Base-by-base conservation (phyloP, 2,888 invertebrate species). In the Pristionchus mayeri region DNA sequence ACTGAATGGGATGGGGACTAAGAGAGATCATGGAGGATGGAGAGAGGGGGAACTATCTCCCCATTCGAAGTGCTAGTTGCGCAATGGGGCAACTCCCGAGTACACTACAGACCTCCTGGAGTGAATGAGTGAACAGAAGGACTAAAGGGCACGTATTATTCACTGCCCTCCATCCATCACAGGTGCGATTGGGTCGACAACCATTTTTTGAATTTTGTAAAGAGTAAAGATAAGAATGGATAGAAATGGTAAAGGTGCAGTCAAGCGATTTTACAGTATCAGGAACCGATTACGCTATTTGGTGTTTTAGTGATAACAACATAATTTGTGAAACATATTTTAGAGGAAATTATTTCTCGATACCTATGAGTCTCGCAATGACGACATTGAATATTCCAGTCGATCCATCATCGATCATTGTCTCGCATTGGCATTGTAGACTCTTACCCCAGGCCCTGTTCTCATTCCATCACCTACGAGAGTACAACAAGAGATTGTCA, bases 41-140 rank as follows among this genome's bases (percentile, higher is more conserved):
- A n/a, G 71, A 71, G 71, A 18, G 71, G 3, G 18, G 27, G 67
- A 37, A 30, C 0, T 27, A 16, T 13, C 60, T 30, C 60, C n/a
- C n/a, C n/a, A n/a, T 30, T 63, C 34, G 60, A 60, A 11, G 27
- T 13, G 13, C 34, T 40, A 71, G 71, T 71, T 71, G 71, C 71
- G 71, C 40, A 71, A 71, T n/a, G 37, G 6, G 44, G 3, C 63
- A 13, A n/a, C 71, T 44, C 37, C 24, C 40, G n/a, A 37, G 67
- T 71, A n/a, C 40, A 71, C 6, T 3, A 24, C 9, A n/a, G 71
- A 71, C 71, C 71, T 40, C 71, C 71, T 40, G 71, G 71, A 71
- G 71, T 71, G 71, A 71, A 24, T 3, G 44, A 44, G n/a, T n/a
- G 40, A 44, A 44, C 40, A 71, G 71, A 71, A 71, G 40, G 44